Conservation (phyloP, 2,113 vertebrate species). For the Hydrolagus affinis region DNA sequence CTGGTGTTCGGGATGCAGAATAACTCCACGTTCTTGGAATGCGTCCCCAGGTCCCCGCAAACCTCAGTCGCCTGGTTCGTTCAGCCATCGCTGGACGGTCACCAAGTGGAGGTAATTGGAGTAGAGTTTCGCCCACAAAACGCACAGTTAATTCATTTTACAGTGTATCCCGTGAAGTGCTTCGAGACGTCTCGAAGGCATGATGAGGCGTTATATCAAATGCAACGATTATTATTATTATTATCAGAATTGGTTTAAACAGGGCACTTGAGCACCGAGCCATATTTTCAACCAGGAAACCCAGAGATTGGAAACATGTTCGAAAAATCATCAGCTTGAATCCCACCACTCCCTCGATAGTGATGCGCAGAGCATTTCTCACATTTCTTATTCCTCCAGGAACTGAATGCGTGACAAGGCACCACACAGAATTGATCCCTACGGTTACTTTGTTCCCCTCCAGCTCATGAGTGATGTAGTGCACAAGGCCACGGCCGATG, state of each 20-base stretch:
- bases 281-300: neutral
- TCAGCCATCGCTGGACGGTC: slow-evolving; percentile 35
- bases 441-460: no score
- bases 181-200: no score
- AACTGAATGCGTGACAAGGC: neutral
- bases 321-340: neutral
- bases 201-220: no score
- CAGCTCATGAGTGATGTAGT: no score
- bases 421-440: no score
- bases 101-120: slow-evolving; percentile 47
- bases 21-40: slow-evolving; percentile 73
- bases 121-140: no score
- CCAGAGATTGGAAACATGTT: neutral
- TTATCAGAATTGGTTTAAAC: neutral
- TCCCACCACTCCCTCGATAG: neutral
- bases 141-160: no score
- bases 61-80: slow-evolving; percentile 54
- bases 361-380: neutral
- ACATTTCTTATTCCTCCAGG: neutral
- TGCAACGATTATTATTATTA: no score
- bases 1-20: slow-evolving; percentile 65
- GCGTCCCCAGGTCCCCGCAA: slow-evolving; percentile 53
- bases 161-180: no score
- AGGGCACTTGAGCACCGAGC: neutral
- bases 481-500: no score